Evolutionary conservation across 2,797 vertebrate species (phyloP), one percentile per base, ranked within the genome.

Genomic region (Eidolon dupreanum): DNA sequence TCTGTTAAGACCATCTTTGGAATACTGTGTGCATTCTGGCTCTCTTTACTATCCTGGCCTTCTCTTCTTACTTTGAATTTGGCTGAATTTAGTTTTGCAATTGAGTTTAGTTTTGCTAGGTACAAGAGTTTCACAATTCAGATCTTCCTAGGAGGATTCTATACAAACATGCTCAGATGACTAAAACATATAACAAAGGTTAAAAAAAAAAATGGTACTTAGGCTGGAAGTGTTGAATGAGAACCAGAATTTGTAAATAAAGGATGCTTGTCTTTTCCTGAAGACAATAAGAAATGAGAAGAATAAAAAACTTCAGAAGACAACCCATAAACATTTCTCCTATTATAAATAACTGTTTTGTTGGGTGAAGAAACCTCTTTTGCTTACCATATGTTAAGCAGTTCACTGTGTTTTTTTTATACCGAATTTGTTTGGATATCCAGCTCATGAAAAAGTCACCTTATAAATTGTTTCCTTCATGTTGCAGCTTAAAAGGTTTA

Each of bases 1-100:
- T 96, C 96, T 97, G 71, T 75, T 93, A 94, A 57, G 93, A 93
- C 93, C 96, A 96, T 81, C 85, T 95, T 82, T 12, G 66, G 94
- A 88, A 88, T n/a, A 57, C 88, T 88, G 71, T 61, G 13, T 81
- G 55, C 95, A 36, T 49, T 96, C 88, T 97, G 74, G 17, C 77
- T 90, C 4, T 71, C 20, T 94, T 33, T 78, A 38, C 43, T 20
- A 81, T 1, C 5, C 55, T 70, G 28, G 73, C 89, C 78, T 93
- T 16, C 75, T 92, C 94, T 77, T 87, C n/a, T 55, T 59, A 79
- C 91, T 96, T 94, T 89, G 91, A 66, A 95, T 88, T 78, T 94
- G 94, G 65, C 83, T 92, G 65, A 57, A 24, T 81, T 96, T 65
- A 46, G 5, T 91, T 96, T 94, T 90, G 89, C 53, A 92, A 70